Conservation (phyloP, 2,113 vertebrate genomes). For the Bubalus kerabau region DNA sequence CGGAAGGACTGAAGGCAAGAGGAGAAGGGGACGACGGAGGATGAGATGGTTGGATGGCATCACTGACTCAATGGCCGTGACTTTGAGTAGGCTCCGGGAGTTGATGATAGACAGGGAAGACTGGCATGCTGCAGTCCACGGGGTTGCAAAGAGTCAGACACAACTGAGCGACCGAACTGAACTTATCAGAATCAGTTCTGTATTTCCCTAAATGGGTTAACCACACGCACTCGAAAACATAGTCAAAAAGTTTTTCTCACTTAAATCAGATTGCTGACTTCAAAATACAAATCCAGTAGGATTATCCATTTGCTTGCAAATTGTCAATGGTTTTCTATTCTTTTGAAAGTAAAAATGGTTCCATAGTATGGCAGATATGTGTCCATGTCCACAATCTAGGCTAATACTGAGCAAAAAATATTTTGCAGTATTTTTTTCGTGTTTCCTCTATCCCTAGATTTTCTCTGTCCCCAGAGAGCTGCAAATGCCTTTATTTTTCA, state of each 20-base stretch:
- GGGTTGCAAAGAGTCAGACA: not conserved
- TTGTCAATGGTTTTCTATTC: not conserved
- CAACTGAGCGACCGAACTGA: not conserved
- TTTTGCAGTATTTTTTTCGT: not conserved
- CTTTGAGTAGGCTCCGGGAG: not conserved
- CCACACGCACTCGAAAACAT: not conserved
- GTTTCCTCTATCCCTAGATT: not conserved
- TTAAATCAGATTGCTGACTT: not conserved
- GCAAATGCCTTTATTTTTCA: not conserved
- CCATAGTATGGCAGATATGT: not conserved
- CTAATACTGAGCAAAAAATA: not conserved
- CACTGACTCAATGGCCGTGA: not conserved
- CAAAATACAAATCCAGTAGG: not conserved
- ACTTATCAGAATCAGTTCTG: not conserved
- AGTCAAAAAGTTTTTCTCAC: not conserved
- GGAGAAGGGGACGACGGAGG: rapidly evolving
- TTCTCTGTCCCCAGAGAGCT: not conserved
- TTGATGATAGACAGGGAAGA: not conserved
- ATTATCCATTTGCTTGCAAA: not conserved
- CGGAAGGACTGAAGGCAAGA: not conserved
- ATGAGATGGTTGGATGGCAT: not conserved
- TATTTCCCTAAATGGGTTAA: not conserved
- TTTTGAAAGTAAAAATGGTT: not conserved
- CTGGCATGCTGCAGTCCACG: rapidly evolving
- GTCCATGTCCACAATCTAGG: not conserved